phyloP scores from a whole-genome alignment of 2,888 invertebrate species.

The Acanthacorydalis orientalis region DNA sequence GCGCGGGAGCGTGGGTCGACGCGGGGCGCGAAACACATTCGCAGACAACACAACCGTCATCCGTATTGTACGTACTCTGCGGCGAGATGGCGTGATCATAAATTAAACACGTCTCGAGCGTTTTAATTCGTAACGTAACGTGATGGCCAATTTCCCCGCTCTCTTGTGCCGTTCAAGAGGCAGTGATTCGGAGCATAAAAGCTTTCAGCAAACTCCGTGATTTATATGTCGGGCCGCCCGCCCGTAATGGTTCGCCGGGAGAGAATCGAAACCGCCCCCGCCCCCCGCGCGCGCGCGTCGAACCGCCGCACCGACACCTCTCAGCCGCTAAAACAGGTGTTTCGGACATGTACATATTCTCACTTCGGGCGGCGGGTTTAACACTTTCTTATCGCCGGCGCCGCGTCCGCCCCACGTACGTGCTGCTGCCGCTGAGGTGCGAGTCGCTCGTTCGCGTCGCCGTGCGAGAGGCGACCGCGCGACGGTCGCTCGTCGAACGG shows the following conservation, averaged over 20 bases:
- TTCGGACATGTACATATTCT: constrained; percentile 4
- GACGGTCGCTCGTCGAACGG: too few species aligned
- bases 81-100: constrained; percentile 1
- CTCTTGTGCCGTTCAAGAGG: background rate
- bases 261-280: background rate
- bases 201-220: background rate
- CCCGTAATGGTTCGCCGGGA: constrained; percentile 3
- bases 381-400: background rate
- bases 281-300: background rate
- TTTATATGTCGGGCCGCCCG: background rate
- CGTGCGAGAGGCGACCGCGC: too few species aligned
- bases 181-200: background rate
- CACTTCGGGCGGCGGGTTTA: background rate
- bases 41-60: background rate
- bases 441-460: background rate
- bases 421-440: too few species aligned
- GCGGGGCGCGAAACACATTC: background rate
- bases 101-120: background rate
- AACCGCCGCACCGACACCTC: background rate
- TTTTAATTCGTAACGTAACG: background rate
- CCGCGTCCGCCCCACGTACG: background rate
- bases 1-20: too few species aligned
- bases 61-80: background rate
- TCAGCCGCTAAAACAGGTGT: constrained; percentile 2
- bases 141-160: constrained; percentile 1